Percentiles rank a stretch among this genome's conserved stretches.
These are phyloP conservation scores for Elaeidobius kamerunicus DNA, from an alignment of 2,888 invertebrate genomes.

Conservation along the genomic window DNA sequence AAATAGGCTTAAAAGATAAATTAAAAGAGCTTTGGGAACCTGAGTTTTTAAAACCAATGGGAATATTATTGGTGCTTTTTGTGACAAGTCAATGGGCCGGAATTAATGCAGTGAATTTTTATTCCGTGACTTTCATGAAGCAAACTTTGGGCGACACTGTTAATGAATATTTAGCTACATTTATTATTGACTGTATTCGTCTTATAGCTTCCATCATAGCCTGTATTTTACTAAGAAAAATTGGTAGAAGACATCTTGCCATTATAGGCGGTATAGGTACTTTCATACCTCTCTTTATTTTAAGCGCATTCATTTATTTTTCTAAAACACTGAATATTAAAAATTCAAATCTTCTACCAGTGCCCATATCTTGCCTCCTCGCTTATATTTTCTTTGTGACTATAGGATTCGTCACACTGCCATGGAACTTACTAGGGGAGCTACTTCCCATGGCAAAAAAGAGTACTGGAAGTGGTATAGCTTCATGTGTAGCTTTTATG, in stretches of 20 bases:
- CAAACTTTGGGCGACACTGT: constrained; percentile 59
- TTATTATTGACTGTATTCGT: constrained; percentile 62
- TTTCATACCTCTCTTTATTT: constrained; percentile 53
- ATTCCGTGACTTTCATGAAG: constrained; percentile 65
- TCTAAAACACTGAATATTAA: background rate
- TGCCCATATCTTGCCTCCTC: constrained; percentile 21
- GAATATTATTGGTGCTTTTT: constrained; percentile 63
- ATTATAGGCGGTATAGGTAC: constrained; percentile 63
- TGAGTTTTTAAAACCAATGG: constrained; percentile 57
- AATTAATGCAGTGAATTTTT: constrained; percentile 68
- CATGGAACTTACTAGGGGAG: constrained; percentile 75
- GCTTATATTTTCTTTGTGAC: constrained; percentile 57
- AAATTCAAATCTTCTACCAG: background rate
- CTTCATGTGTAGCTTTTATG: constrained; percentile 61
- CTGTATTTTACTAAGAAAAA: constrained; percentile 60
- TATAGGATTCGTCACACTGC: constrained; percentile 53
- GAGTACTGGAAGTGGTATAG: constrained; percentile 65
- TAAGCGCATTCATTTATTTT: constrained; percentile 34
- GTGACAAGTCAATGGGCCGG: constrained; percentile 68
- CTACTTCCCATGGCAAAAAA: constrained; percentile 56
- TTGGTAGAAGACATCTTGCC: constrained; percentile 62
- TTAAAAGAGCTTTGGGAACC: constrained; percentile 48
- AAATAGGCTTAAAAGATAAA: background rate
- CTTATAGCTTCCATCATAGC: constrained; percentile 61
- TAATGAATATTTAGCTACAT: constrained; percentile 64